phyloP scores from a whole-genome alignment of 2,888 invertebrate genomes.

The Mythimna vitellina region DNA sequence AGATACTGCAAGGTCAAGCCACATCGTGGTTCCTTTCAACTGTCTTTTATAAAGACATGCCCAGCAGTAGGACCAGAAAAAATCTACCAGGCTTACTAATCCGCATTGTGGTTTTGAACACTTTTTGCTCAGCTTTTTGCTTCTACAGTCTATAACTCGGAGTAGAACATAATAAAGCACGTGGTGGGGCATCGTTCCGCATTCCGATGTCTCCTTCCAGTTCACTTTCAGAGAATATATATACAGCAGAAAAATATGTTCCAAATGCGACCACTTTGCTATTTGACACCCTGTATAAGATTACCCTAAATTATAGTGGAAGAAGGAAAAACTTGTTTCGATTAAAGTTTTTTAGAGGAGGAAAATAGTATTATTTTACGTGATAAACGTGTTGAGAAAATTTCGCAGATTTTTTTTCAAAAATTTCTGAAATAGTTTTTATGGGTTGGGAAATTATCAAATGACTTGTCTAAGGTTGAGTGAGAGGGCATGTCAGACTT shows the following conservation, averaged over 20 bases:
- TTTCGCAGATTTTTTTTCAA: too few species aligned
- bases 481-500: too few species aligned
- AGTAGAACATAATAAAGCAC: slow-evolving; percentile 74
- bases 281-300: slow-evolving; percentile 51
- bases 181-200: slow-evolving; percentile 72
- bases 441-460: too few species aligned
- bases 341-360: slow-evolving; percentile 5
- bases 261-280: slow-evolving; percentile 44
- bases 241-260: slow-evolving; percentile 67
- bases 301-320: slow-evolving; percentile 41
- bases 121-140: neutral
- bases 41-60: too few species aligned
- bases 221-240: slow-evolving; percentile 68
- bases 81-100: too few species aligned
- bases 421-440: too few species aligned
- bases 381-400: too few species aligned
- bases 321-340: neutral
- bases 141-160: slow-evolving; percentile 46
- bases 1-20: too few species aligned
- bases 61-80: too few species aligned
- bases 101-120: too few species aligned
- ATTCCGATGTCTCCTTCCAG: slow-evolving; percentile 74
- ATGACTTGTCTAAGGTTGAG: too few species aligned
- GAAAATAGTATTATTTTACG: neutral
- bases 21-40: too few species aligned